Evolutionary conservation across 2,888 invertebrate genomes (phyloP), one percentile per base, ranked within the genome.

Genomic region (Oligia fasciuncula): DNA sequence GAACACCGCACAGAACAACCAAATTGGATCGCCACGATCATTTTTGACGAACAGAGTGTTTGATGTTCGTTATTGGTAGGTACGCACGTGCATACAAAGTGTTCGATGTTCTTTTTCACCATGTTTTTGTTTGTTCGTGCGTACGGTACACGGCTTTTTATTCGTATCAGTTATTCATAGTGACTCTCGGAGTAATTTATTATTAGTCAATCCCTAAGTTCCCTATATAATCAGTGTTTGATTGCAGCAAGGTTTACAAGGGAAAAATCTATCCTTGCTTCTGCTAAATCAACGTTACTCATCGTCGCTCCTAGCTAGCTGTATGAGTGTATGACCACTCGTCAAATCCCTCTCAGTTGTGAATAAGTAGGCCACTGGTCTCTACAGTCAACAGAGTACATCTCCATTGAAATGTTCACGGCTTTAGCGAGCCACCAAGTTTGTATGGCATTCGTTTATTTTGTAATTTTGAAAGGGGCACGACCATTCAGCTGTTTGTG

Each of bases 291-390:
- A 69, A 63, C 29, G 23, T n/a, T 35, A 65, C 14, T 49, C 23
- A 54, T 67, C 43, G 13, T 65, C 29, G 2, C 8, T 35, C 49
- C 9, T 43, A 65, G 17, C n/a, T n/a, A 77, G 13, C 19, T 66
- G 23, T 40, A 57, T n/a, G 5, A 60, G 29, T 29, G 29, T 29
- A 29, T 29, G 29, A 29, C 29, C 13, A 76, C 77, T 65, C n/a
- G 57, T 69, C n/a, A 69, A 77, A 69, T 9, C 51, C 11, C 57
- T 17, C 62, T 40, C 62, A 68, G 62, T 77, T 63, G 29, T 17
- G 29, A 35, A 19, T 83, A 84, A 80, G 78, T 80, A 80, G 80
- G 78, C 14, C 84, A 69, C 43, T 69, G 78, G 78, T 43, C 78
- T 57, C 9, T 11, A 63, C 40, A 57, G 19, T 69, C 14, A 84